Evolutionary conservation across 2,888 invertebrate species (phyloP), one percentile per base, ranked within the genome.

Genomic region (Nomada goodeniana): DNA sequence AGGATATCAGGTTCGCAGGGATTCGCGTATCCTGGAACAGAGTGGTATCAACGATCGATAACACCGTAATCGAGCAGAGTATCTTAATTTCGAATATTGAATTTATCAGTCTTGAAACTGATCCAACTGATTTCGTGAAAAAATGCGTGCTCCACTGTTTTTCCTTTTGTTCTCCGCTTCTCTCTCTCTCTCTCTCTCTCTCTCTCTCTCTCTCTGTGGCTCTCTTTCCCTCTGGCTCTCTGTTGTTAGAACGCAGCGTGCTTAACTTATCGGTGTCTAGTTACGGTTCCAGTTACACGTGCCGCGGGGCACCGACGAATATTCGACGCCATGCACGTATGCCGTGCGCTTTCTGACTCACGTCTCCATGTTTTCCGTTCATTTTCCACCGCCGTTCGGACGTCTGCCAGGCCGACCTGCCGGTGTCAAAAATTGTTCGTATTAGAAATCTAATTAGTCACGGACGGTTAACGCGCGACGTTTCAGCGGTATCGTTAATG

Each of bases 201-300:
- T 76, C 67, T 20, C 20, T 50, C 20, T 50, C 13, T 52, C 61
- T 15, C 18, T 36, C 23, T 23, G 23, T 23, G 23, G 23, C 23
- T 23, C n/a, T 18, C 57, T 57, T 70, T 79, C 60, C 75, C 67
- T 36, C 20, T 61, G 18, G 55, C 15, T 57, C 64, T 13, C 26
- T 57, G 61, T 70, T 60, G 61, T 15, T 15, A 15, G 81, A 65
- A 83, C 53, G 73, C 83, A 72, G 80, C 76, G 84, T 63, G 78
- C 80, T 86, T 80, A 81, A 86, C 82, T 87, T 89, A 86, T 89
- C 83, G 89, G 90, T 87, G 81, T 90, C 90, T 81, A 72, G 81
- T 91, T 91, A 89, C 90, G 86, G 91, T 90, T 90, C 88, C 90
- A 90, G 88, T 90, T 90, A 91, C 90, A 87, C 90, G 86, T 85